Percentiles rank a stretch among this genome's conserved stretches.
phyloP scores from a whole-genome alignment of 2,797 vertebrate species.

The Argyrosomus regius region DNA sequence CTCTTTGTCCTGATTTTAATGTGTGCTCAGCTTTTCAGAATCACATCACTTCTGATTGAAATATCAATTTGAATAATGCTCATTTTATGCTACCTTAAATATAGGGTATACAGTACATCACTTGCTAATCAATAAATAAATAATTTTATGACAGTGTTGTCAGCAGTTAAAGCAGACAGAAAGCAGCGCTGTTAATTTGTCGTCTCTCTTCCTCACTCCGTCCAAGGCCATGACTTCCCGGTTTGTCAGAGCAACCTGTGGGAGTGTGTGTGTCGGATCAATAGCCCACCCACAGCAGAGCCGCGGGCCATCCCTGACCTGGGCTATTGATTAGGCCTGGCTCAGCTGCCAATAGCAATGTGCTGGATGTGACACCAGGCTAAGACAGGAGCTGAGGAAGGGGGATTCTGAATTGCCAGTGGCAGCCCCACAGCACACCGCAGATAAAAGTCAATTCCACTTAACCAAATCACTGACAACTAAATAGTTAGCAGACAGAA shows the following conservation, averaged over 20 bases:
- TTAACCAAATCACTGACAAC: slow-evolving; percentile 97
- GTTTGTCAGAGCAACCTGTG: slow-evolving; percentile 87
- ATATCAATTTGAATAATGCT: slow-evolving; percentile 52
- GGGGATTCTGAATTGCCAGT: slow-evolving; percentile 90
- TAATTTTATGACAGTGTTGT: slow-evolving; percentile 49
- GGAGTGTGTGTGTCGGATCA: slow-evolving; percentile 91
- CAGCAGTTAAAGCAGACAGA: slow-evolving; percentile 56
- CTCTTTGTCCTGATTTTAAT: slow-evolving; percentile 33
- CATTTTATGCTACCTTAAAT: slow-evolving; percentile 36
- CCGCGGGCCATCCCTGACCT: slow-evolving; percentile 90
- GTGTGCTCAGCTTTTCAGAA: slow-evolving; percentile 36
- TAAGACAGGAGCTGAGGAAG: slow-evolving; percentile 82
- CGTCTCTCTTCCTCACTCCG: slow-evolving; percentile 48
- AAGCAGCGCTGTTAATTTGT: slow-evolving; percentile 67
- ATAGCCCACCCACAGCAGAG: slow-evolving; percentile 90
- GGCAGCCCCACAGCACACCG: slow-evolving; percentile 90
- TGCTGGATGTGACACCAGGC: slow-evolving; percentile 90
- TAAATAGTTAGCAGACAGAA: slow-evolving; percentile 96
- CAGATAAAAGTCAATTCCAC: slow-evolving; percentile 98
- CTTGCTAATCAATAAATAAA: slow-evolving; percentile 59
- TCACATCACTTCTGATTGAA: slow-evolving; percentile 29
- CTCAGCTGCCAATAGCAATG: slow-evolving; percentile 95
- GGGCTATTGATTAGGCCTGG: slow-evolving; percentile 93
- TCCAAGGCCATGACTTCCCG: slow-evolving; percentile 72
- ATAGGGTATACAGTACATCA: slow-evolving; percentile 27